Conservation (phyloP, 2,113 vertebrate species). For the Diadophis punctatus region DNA sequence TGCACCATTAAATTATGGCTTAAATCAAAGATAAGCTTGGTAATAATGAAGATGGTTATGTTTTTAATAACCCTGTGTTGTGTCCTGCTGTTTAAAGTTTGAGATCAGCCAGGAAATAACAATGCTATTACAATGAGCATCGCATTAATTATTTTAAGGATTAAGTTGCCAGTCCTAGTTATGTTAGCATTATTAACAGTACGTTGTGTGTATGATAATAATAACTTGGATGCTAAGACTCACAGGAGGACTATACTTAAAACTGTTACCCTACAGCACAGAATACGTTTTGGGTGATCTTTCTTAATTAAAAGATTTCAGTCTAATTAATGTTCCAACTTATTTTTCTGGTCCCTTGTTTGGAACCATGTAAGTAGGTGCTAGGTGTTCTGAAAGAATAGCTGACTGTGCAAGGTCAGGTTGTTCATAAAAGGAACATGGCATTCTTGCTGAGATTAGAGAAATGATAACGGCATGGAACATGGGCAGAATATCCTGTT, state of each 20-base stretch:
- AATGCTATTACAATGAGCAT: neutral
- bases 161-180: constrained; percentile 5
- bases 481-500: neutral
- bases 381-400: neutral
- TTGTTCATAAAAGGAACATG: neutral
- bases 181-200: neutral
- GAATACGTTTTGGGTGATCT: constrained; percentile 10
- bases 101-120: neutral
- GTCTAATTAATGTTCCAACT: neutral
- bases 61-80: neutral
- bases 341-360: constrained; percentile 8
- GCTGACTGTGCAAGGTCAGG: neutral
- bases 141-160: constrained; percentile 15
- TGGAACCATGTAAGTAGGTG: neutral
- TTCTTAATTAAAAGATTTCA: constrained; percentile 33
- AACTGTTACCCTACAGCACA: constrained; percentile 16
- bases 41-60: neutral
- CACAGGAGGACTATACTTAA: constrained; percentile 10
- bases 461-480: neutral
- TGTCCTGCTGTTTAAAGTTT: neutral
- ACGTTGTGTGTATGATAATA: neutral
- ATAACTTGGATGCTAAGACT: neutral
- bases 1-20: neutral
- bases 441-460: neutral
- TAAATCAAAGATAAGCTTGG: neutral